phyloP scores from a whole-genome alignment of 2,113 vertebrate species.

The Onychostoma macrolepis region DNA sequence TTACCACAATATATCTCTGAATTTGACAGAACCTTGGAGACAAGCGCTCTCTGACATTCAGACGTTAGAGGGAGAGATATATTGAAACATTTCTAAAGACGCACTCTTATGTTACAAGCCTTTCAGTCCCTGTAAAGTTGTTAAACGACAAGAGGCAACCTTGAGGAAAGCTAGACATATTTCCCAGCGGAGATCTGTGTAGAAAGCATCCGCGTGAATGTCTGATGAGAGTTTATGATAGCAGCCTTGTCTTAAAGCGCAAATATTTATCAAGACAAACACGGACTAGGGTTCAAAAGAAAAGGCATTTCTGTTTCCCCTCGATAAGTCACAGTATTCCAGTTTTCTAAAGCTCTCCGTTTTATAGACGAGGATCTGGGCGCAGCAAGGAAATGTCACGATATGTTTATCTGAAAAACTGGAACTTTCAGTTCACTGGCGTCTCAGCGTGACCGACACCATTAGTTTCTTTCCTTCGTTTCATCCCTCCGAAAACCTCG shows the following conservation, averaged over 20 bases:
- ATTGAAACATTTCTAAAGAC: constrained; percentile 14
- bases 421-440: not conserved
- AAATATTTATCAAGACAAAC: constrained; percentile 40
- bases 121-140: not conserved
- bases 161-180: constrained; percentile 3
- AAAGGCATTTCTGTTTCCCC: constrained; percentile 27
- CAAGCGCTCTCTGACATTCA: not conserved
- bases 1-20: not conserved
- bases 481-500: not conserved
- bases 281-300: constrained; percentile 26
- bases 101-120: not conserved
- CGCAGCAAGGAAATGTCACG: constrained; percentile 2
- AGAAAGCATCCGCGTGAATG: not conserved
- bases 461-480: not conserved
- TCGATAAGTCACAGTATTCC: constrained; percentile 35
- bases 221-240: constrained; percentile 26
- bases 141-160: constrained; percentile 4
- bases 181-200: not conserved
- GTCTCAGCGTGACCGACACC: not conserved
- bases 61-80: not conserved
- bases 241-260: constrained; percentile 13
- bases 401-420: constrained; percentile 16
- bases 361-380: not conserved
- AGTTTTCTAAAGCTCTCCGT: not conserved
- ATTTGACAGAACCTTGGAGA: not conserved